Percentiles rank a stretch among this genome's conserved stretches.
These are phyloP conservation scores for Tyrannus savana DNA, from an alignment of 2,113 vertebrate genomes.

Conservation along the genomic window DNA sequence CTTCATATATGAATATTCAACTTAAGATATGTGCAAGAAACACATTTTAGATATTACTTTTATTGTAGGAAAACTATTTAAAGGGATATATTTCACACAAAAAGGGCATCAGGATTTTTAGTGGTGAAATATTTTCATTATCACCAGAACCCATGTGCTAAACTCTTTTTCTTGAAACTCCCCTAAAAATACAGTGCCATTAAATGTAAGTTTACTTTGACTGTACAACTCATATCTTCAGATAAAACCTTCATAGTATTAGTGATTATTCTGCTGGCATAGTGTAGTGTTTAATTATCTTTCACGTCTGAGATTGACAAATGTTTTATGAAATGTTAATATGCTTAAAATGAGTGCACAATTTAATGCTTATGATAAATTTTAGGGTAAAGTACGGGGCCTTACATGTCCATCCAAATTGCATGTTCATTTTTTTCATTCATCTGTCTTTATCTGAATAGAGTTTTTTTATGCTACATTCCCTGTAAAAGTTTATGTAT, in stretches of 20 bases:
- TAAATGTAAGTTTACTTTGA: neutral
- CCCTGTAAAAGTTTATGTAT: accelerated
- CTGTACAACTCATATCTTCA: neutral
- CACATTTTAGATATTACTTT: neutral
- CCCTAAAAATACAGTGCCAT: neutral
- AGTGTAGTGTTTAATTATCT: neutral
- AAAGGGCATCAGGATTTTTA: neutral
- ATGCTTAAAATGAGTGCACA: neutral
- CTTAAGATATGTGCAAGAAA: neutral
- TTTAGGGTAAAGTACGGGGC: neutral
- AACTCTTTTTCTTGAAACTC: neutral
- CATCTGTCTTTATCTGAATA: neutral
- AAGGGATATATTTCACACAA: neutral
- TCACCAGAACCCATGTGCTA: neutral
- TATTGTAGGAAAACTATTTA: neutral
- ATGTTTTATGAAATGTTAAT: neutral
- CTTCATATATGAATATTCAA: neutral
- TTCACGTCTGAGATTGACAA: neutral
- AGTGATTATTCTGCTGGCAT: neutral
- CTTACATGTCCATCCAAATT: neutral
- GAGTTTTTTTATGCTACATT: neutral
- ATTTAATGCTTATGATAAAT: neutral
- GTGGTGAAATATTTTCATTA: neutral
- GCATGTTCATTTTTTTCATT: neutral
- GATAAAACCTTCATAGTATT: neutral